Base-by-base conservation (phyloP, 2,113 vertebrate genomes). In the Anthoscopus minutus region DNA sequence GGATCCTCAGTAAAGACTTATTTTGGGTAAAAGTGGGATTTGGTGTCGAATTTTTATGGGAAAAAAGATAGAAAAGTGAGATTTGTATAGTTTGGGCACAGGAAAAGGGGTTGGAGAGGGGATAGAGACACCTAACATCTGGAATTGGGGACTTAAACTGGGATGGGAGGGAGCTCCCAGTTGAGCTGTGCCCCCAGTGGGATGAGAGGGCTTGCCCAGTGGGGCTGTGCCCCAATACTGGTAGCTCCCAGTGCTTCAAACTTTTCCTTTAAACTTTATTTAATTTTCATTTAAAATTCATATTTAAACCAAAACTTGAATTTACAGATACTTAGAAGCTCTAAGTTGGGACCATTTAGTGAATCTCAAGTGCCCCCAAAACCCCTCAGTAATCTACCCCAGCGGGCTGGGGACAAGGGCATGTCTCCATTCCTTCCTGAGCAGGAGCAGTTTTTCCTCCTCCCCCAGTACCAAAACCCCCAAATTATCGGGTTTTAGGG, bases 401-500 rank as follows among this genome's bases (percentile, higher is more conserved):
- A 16, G 30, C n/a, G 48, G n/a, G 30, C 8, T 40, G 42, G 24
- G 35, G 24, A 40, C 35, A 21, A 65, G 16, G 45, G 12, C 13
- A 13, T 5, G 11, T 44, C n/a, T 27, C 18, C 5, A 8, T n/a
- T 40, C 30, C 35, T 20, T n/a, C 50, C 8, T 9, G 6, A 28
- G 31, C 37, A 37, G 18, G 15, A 73, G 20, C 33, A 9, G 42
- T 33, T 79, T 28, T 4, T 57, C 61, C 21, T 56, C 22, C 37
- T 78, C n/a, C 40, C 47, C n/a, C 64, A 70, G 28, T 28, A 70
- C 28, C 56, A 70, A 61, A 87, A 45, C 1, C 3, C 19, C 28
- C 38, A 38, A 54, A 53, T 38, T 24, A 38, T 2, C 1, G 0
- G 5, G 0, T 24, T 57, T 61, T n/a, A 48, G n/a, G 15, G 2